Evolutionary conservation across 2,113 vertebrate genomes (phyloP), one percentile per base, ranked within the genome.

Genomic region (Lepus americanus): DNA sequence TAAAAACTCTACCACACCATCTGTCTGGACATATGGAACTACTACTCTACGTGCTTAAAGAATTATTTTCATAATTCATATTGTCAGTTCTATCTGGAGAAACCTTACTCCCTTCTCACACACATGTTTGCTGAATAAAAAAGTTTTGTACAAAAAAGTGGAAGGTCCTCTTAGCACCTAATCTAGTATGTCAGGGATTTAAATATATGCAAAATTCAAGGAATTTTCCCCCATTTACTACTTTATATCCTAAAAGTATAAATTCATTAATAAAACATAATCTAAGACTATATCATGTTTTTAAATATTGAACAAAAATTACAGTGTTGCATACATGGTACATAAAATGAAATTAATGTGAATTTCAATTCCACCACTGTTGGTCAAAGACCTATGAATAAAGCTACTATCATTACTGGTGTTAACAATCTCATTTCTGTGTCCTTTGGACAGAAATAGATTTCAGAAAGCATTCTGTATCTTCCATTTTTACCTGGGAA

Each of bases 311-410:
- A n/a, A 19, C 33, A 66, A 94, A 95, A 93, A n/a, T 3, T 55
- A 51, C 6, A 78, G 11, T 87, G 10, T 59, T 67, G 93, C 67
- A 86, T 76, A 69, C 4, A 83, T 33, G 10, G 59, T 36, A 74
- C 61, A 87, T 84, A n/a, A 87, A 95, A 95, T 36, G 39, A 88
- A 61, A 94, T 90, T 51, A 77, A 5, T 69, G 74, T 85, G 27
- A 89, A 29, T 11, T n/a, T 76, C 78, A 36, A 5, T 87, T 89
- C 83, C 55, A 72, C 72, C 49, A 79, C 27, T 80, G 27, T 29
- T 66, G 2, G 4, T 39, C 69, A 67, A 27, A 76, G 23, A 86
- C 36, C 44, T 82, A 67, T 12, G 25, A 51, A 20, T 93, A 76
- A 73, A 91, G 36, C 39, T 70, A 82, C 19, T 64, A 55, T 10